Evolutionary conservation across 2,113 vertebrate genomes (phyloP), one percentile per base, ranked within the genome.

Genomic region (Capricornis sumatraensis): DNA sequence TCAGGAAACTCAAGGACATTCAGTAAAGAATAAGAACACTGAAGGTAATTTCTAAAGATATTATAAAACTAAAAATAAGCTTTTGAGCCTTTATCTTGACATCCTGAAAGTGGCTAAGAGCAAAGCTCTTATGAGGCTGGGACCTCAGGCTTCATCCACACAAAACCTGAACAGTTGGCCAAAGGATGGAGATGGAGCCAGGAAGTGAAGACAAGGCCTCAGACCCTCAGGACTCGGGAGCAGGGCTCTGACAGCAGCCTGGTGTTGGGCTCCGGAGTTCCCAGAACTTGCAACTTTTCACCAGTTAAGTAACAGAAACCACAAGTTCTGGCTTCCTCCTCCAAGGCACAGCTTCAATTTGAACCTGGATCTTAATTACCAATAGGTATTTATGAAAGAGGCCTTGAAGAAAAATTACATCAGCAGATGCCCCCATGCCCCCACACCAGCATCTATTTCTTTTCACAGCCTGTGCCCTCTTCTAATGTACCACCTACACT

Each of bases 11-110:
- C 86, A 36, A 78, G n/a, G 86, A 62, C 52, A 62, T 45, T 78
- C 79, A 52, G 13, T 58, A 84, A 87, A 10, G 40, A 91, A 83
- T 36, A 78, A 52, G 50, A 67, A 85, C 60, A 89, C 7, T 9
- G 84, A 47, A 45, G 45, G 15, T 25, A 87, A 96, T 90, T 82
- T 82, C 52, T 89, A 79, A 97, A 89, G 52, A 67, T 14, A 67
- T 57, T 74, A 53, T 74, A 74, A 87, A 81, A 76, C 27, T 47
- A 88, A 93, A 93, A 85, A n/a, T 74, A 87, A 87, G 64, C 28
- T 79, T 52, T 23, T 12, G 9, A 57, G 12, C 11, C 21, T 76
- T 90, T 74, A 16, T 67, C 55, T 89, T 60, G 62, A n/a, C 13
- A 71, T 83, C 21, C 11, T 17, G 28, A 43, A 88, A 93, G 40